Base-by-base conservation (phyloP, 1,140 invertebrate genomes). In the Akabosia matsudoensis region DNA sequence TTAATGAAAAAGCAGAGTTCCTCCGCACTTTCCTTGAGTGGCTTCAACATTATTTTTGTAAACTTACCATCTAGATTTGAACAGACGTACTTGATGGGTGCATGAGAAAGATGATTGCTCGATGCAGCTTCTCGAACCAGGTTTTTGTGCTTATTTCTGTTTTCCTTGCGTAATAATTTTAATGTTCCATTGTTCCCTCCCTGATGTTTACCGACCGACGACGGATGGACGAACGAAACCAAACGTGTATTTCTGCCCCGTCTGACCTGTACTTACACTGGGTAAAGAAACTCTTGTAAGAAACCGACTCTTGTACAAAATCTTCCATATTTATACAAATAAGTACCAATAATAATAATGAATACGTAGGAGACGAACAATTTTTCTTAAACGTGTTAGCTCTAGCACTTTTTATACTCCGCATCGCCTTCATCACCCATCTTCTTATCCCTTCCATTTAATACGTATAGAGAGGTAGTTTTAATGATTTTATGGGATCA, bases 401-500 rank as follows among this genome's bases (percentile, higher is more conserved):
- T 56, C 54, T 56, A 56, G 54, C 54, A 56, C 54, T 45, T 45
- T n/a, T 45, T 18, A 45, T 45, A 18, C 37, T 45, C 37, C 18
- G 7, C 18, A 45, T 45, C 37, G 7, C 7, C 37, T n/a, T 45
- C 37, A 45, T 45, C 37, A 7, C 7, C 18, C 37, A 18, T 45
- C 18, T 45, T 45, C 37, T 45, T 45, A 45, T 45, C 7, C 37
- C 37, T 45, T 18, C 37, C n/a, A n/a, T n/a, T 45, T 45, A 45
- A 45, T 45, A 18, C 37, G 7, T 18, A 45, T 45, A 45, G 7
- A 45, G 7, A 45, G 37, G 37, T 18, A 56, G 10, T 56, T 3
- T 24, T 56, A 56, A 56, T 56, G n/a, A 56, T 56, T 56, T 56
- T 56, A 56, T 56, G 54, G 54, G 10, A 56, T 56, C 54, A 24